Evolutionary conservation across 1,140 invertebrate species (phyloP), one percentile per base, ranked within the genome.

Genomic region (Contarinia nasturtii): DNA sequence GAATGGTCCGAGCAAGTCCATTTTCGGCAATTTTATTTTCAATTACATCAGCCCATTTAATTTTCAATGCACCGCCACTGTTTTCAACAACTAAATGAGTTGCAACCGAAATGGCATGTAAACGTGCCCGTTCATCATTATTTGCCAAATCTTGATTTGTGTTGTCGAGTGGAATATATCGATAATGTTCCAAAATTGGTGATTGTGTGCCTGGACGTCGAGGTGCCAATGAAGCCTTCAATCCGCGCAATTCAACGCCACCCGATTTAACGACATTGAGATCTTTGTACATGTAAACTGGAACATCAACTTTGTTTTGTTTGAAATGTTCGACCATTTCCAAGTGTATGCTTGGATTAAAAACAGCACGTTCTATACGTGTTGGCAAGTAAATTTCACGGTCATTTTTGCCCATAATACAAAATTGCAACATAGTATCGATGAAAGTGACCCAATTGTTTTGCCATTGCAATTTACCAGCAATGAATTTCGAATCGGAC

Each of bases 351-450:
- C 56, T 57, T 0, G 92, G 92, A 65, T 96, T 80, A 41, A 97
- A 84, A 2, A 81, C 69, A 7, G 80, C 70, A 49, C 76, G 76
- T 55, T 88, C 80, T 15, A 97, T 72, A 48, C 88, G 73, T 4
- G 90, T 93, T 10, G 93, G 93, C 37, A 98, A 63, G 57, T 83
- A 83, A 0, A 96, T 68, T 56, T 84, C 78, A 27, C 82, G 69
- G 2, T 76, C 75, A 50, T 79, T 76, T 50, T 78, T 74, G 36
- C 80, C 77, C 18, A 95, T 64, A 51, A 96, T 83, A 40, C 74
- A 76, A 51, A 92, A 89, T 63, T 98, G 93, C 17, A 98, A 72
- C 79, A 97, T 87, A 0, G 87, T 92, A 57, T 98, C 93, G 56
- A 96, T 77, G 63, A 80, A 96, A 11, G 87, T 79, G 44, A 95